Evolutionary conservation across 2,888 invertebrate genomes (phyloP).

Genomic region (Panopea generosa): DNA sequence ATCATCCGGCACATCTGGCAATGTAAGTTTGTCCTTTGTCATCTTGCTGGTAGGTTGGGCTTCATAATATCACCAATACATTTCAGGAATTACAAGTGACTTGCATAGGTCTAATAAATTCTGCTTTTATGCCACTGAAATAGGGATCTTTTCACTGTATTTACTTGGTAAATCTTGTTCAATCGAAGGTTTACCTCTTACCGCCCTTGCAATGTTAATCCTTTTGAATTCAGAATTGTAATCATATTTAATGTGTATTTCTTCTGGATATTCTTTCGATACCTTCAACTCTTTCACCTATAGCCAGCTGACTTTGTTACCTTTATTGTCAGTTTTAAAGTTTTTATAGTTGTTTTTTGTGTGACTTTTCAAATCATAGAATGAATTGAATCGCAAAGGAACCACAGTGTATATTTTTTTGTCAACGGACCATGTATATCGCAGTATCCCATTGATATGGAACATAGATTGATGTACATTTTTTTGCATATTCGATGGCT

Average conservation of each 20-base stretch:
- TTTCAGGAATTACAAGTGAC: slow-evolving; percentile 11
- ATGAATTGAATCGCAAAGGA: slow-evolving; percentile 5
- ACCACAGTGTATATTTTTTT: slow-evolving; percentile 5
- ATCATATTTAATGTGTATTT: slow-evolving; percentile 17
- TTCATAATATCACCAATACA: slow-evolving; percentile 13
- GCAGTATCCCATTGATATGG: slow-evolving; percentile 35
- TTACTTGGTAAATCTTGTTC: neutral
- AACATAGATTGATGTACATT: slow-evolving; percentile 21
- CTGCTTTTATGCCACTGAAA: slow-evolving; percentile 8
- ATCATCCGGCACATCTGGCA: neutral
- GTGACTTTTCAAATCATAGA: slow-evolving; percentile 11
- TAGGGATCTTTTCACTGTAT: slow-evolving; percentile 9
- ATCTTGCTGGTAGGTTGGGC: neutral
- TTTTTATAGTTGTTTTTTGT: slow-evolving; percentile 8
- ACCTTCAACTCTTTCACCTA: slow-evolving; percentile 12
- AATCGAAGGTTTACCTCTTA: neutral
- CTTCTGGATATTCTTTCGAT: neutral
- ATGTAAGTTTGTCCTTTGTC: neutral
- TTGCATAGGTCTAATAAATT: slow-evolving; percentile 9
- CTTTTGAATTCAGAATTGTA: neutral
- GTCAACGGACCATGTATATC: slow-evolving; percentile 21
- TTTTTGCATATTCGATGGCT: slow-evolving; percentile 6
- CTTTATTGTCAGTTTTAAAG: slow-evolving; percentile 8
- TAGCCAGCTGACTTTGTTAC: slow-evolving; percentile 9
- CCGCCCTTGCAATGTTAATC: neutral